These are phyloP conservation scores for Mustelus asterias DNA, from an alignment of 2,113 vertebrate genomes.

Conservation along the genomic window DNA sequence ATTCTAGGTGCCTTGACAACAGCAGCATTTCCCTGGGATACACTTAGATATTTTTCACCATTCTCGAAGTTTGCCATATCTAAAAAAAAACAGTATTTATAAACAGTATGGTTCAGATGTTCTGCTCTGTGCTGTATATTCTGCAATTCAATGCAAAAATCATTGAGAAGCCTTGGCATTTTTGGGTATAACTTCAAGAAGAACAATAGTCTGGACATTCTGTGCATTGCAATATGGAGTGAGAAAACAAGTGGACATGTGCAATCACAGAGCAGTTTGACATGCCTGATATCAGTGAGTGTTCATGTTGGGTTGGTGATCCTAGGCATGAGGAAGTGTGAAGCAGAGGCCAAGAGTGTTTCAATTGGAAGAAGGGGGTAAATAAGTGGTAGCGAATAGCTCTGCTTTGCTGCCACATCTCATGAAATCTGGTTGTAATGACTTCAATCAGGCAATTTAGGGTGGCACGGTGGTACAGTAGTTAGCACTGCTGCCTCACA, in stretches of 20 bases:
- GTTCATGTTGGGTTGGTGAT: background rate
- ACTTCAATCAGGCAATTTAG: too few relatives aligned
- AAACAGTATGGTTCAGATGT: background rate
- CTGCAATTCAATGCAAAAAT: background rate
- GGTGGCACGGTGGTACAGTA: too few relatives aligned
- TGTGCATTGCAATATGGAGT: background rate
- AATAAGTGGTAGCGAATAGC: background rate
- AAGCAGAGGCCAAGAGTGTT: background rate
- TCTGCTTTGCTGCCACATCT: background rate
- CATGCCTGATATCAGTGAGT: background rate
- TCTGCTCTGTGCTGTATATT: background rate
- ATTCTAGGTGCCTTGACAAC: conserved; percentile 77
- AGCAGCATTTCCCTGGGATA: conserved; percentile 88
- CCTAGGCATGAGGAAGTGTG: background rate
- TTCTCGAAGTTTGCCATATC: conserved; percentile 96
- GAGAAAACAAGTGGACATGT: background rate
- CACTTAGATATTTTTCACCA: conserved; percentile 63
- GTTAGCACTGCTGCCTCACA: too few relatives aligned
- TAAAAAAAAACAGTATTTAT: conserved; percentile 45
- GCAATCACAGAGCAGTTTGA: background rate
- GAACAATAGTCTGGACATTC: background rate
- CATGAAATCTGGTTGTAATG: background rate
- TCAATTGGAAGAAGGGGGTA: background rate
- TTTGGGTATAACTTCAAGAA: background rate
- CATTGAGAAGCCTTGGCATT: background rate